Evolutionary conservation across 2,888 invertebrate genomes (phyloP), one percentile per base, ranked within the genome.

Genomic region (Bombylius discolor): DNA sequence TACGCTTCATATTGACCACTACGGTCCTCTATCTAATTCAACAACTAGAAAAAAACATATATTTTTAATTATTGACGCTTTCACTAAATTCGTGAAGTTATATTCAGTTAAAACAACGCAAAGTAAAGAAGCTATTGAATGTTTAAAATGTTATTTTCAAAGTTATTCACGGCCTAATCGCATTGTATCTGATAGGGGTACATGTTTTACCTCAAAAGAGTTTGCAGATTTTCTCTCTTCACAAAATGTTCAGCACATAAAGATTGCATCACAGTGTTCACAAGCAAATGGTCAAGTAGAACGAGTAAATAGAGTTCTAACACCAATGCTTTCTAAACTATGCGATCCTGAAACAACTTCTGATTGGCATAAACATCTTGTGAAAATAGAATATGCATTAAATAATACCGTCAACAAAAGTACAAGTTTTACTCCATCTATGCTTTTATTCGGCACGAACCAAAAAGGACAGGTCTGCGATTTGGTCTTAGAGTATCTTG

Each of bases 391-490:
- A 45, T 51, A 32, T 51, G 45, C 51, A 11, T 13, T 51, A 13
- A 51, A 51, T 13, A 51, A 45, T 32, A 51, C 51, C 3, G 31
- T 51, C 5, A 51, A 42, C 33, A 39, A 33, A 7, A 52, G 51
- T 33, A 51, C 51, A 2, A 31, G 51, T 2, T 51, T 51, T 12
- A 42, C 32, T 12, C 51, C 51, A 2, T 44, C 42, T 14, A 44
- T 44, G 45, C 49, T 65, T 33, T 53, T 67, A 42, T 66, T 64
- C 47, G 66, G 66, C 3, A 52, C 62, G 8, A 44, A 61, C 49
- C 67, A 67, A 51, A 59, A 59, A 49, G 64, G 64, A 33, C 47
- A 58, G 12, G 45, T 61, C n/a, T 31, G 56, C 32, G 64, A 65
- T 49, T 47, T 53, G 11, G 34, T 62, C 34, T 42, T 52, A 49